Conservation (phyloP, 2,888 invertebrate species). For the Brachyptera risi region DNA sequence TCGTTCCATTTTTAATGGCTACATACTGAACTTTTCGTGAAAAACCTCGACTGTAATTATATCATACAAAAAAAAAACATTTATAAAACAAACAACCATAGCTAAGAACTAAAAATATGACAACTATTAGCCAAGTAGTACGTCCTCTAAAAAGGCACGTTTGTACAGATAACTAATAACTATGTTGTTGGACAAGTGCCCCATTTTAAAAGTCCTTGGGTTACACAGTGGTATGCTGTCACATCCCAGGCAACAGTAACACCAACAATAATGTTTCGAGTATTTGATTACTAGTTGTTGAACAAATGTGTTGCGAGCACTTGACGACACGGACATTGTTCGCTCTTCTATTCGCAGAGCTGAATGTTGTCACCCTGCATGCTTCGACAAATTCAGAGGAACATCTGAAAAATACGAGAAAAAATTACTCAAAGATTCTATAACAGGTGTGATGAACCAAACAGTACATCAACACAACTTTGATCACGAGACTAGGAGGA, state of each 20-base stretch:
- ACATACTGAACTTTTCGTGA: neutral
- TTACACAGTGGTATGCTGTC: neutral
- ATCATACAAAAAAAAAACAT: neutral
- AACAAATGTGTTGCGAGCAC: no score
- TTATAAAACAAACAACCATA: neutral
- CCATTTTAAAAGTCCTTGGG: neutral
- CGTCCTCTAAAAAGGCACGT: neutral
- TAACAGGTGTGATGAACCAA: no score
- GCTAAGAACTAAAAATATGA: neutral
- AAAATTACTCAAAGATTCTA: no score
- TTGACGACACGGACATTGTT: no score
- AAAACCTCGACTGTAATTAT: neutral
- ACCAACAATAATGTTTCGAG: slow-evolving; percentile 11
- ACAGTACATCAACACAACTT: no score
- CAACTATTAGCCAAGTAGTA: neutral
- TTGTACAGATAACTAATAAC: neutral
- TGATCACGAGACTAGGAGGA: no score
- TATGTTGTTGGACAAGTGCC: neutral
- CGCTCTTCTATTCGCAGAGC: no score
- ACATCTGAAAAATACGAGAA: slow-evolving; percentile 82
- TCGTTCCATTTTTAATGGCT: slow-evolving; percentile 11
- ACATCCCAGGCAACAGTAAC: neutral
- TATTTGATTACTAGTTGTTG: slow-evolving; percentile 19
- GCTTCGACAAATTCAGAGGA: slow-evolving; percentile 86
- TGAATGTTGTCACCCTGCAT: slow-evolving; percentile 62